Base-by-base conservation (phyloP, 2,797 vertebrate genomes). In the Odontamblyopus rebecca region DNA sequence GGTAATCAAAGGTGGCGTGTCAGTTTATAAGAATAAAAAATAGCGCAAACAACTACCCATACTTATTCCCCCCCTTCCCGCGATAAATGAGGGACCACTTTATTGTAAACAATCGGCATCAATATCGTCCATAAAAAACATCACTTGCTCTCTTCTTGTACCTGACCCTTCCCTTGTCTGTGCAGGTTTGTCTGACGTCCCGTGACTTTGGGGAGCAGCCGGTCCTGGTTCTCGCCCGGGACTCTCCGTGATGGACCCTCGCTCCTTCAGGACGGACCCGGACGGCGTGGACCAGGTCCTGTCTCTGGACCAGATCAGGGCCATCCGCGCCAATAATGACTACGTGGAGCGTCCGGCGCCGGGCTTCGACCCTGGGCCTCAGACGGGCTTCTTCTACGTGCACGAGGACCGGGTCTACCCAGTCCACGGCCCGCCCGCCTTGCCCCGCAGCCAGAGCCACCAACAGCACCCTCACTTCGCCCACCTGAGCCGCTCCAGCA, bases 291-390 rank as follows among this genome's bases (percentile, higher is more conserved):
- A 97, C 85, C 96, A 95, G 87, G 90, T 99, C 68, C 94, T 98
- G 80, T 98, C 98, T 71, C 95, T 99, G 2, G 95, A 98, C 74
- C 96, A 98, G 90, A 97, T 99, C 87, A 95, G 94, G 53, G 92
- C 95, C 86, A 97, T 97, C 89, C 94, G 96, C 23, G 95, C 96
- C 89, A 96, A 89, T 93, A 99, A 99, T 82, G 96, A 99, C 93
- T 99, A 99, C 66, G 96, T 99, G 94, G 98, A 99, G 11, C 89
- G 95, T 26, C 97, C 97, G 0, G 91, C 94, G 50, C 79, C 86
- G 0, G 54, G 54, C 2, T 92, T 94, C 30, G 91, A 94, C 71
- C 94, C 92, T 59, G 76, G 80, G 1, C 54, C 89, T 4, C 93
- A 93, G 86, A 94, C 96, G 9, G 94, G 94, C 80, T 93, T 96